Base-by-base conservation (phyloP, 2,797 vertebrate species). In the Bovichtus variegatus region DNA sequence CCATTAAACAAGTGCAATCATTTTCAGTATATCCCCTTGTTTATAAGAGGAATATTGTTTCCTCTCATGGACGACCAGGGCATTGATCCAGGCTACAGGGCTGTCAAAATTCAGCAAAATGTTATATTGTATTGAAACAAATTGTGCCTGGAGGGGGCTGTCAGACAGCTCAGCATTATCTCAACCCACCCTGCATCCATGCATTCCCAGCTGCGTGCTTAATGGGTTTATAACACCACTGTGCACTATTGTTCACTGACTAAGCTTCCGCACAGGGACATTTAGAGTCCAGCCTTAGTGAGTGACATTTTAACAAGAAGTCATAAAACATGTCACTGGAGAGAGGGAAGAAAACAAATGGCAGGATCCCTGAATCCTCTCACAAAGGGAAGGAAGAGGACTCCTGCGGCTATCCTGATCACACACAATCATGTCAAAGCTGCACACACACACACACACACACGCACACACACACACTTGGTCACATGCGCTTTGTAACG, bases 261-360 rank as follows among this genome's bases (percentile, higher is more conserved):
- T 68, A 74, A 87, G 86, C 82, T 71, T 77, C 66, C 34, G 19
- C 60, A 5, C 43, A 47, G 84, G 78, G 89, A 75, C 75, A 38
- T 87, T 89, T 78, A 76, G 81, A 76, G 85, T 86, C 83, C 50
- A 43, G 80, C 76, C 81, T 76, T 36, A 38, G 67, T 82, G 82
- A 87, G 85, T 92, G 91, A 89, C 92, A 93, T 93, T 94, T 93
- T 91, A 91, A 93, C 91, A 91, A 89, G 83, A 88, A 90, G 84
- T 86, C 86, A 77, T 89, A 90, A 92, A 94, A 87, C 76, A 64
- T 89, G 86, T 83, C 85, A 86, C 83, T 70, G 53, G 72, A 87
- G 67, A 85, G 66, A 67, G 23, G 61, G 27, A 50, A 38, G 80
- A 68, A 80, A 71, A 84, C 76, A 85, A 91, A 90, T 78, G 82